Conservation (phyloP, 2,888 invertebrate species). For the Tethea ocularis region DNA sequence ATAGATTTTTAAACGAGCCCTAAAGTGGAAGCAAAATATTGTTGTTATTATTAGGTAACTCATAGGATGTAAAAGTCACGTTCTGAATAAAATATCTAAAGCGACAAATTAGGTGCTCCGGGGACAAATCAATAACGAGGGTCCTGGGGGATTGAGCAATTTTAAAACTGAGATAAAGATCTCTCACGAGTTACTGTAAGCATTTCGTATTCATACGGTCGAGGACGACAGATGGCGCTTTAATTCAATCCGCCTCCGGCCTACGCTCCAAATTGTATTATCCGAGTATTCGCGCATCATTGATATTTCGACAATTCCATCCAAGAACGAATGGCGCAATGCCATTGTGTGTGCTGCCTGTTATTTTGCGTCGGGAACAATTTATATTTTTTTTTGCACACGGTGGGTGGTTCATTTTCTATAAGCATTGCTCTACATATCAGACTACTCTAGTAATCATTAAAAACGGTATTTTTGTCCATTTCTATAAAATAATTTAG, state of each 20-base stretch:
- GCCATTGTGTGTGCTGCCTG: conserved; percentile 39
- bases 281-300: conserved; percentile 81
- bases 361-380: conserved; percentile 16
- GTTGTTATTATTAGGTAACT: conserved; percentile 25
- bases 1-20: conserved; percentile 3
- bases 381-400: conserved; percentile 28
- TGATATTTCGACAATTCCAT: conserved; percentile 80
- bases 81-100: conserved; percentile 72
- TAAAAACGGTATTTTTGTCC: neutral
- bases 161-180: conserved; percentile 83
- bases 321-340: conserved; percentile 51
- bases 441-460: conserved; percentile 1
- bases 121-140: conserved; percentile 76
- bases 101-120: conserved; percentile 70
- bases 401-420: conserved; percentile 40
- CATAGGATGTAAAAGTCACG: conserved; percentile 55
- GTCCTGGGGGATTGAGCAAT: conserved; percentile 77
- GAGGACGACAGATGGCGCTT: conserved; percentile 80
- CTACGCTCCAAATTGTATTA: conserved; percentile 81
- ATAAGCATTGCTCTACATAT: conserved; percentile 30
- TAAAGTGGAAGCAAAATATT: conserved; percentile 22
- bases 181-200: conserved; percentile 72
- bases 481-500: neutral
- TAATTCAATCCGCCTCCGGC: conserved; percentile 82
- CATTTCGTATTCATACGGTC: conserved; percentile 81